Percentiles rank a stretch among this genome's conserved stretches.
phyloP scores from a whole-genome alignment of 2,113 vertebrate genomes.

The Colinus virginianus region DNA sequence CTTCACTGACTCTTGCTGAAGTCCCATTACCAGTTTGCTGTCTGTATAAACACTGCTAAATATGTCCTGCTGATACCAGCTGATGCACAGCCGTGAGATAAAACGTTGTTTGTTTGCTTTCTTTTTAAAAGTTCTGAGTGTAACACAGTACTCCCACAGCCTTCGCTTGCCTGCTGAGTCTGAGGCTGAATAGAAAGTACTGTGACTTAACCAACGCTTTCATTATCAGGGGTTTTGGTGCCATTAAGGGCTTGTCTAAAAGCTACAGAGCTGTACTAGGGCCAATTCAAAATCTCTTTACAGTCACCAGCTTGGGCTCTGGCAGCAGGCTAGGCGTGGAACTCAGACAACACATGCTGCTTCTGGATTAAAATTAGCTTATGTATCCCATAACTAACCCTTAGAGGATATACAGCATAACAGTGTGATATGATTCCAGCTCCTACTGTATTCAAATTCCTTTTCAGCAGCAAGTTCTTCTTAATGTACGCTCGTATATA shows the following conservation, averaged over 20 bases:
- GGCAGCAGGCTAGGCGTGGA: conserved; percentile 3
- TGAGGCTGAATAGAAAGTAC: conserved; percentile 25
- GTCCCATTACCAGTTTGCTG: conserved; percentile 33
- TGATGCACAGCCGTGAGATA: not conserved
- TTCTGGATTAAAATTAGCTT: conserved; percentile 42
- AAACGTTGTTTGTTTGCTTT: conserved; percentile 60
- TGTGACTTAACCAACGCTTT: conserved; percentile 52
- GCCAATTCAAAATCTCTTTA: conserved; percentile 45
- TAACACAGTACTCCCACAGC: conserved; percentile 64
- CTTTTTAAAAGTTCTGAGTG: conserved; percentile 33
- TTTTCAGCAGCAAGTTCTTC: not conserved
- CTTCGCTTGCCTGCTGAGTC: not conserved
- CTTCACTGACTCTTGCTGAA: conserved; percentile 6
- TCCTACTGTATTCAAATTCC: not conserved
- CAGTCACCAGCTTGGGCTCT: not conserved
- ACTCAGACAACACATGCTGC: not conserved
- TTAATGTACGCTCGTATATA: not conserved
- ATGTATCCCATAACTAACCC: not conserved
- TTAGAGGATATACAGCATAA: not conserved
- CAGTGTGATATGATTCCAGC: not conserved
- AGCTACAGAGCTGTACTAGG: conserved; percentile 19
- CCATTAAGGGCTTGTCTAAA: conserved; percentile 30
- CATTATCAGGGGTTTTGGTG: conserved; percentile 40
- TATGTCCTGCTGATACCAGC: conserved; percentile 34
- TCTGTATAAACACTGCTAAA: conserved; percentile 30